Percentiles rank a stretch among this genome's conserved stretches.
Evolutionary conservation across 2,888 invertebrate species (phyloP).

Genomic region (Cyclophora albipunctata): DNA sequence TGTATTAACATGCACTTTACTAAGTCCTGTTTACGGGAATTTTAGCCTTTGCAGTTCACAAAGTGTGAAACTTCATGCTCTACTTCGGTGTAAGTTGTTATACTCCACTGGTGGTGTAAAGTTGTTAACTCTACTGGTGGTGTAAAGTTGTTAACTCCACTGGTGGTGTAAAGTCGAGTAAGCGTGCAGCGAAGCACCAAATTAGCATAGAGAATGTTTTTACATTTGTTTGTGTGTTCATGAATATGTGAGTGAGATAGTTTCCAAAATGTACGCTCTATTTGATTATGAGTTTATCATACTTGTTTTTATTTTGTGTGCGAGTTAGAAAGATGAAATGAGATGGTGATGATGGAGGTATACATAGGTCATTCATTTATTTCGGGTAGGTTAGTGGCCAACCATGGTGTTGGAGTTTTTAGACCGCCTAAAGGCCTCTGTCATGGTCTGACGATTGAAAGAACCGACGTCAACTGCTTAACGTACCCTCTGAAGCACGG

Average conservation of each 20-base stretch:
- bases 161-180: conserved; percentile 15
- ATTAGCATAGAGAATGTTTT: conserved; percentile 20
- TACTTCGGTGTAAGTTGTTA: background rate
- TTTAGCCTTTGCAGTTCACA: conserved; percentile 12
- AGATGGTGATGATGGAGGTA: too few relatives aligned
- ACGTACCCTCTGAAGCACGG: too few relatives aligned
- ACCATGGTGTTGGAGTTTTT: too few relatives aligned
- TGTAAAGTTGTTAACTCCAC: conserved; percentile 13
- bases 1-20: background rate
- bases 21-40: conserved; percentile 12
- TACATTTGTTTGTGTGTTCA: conserved; percentile 9
- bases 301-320: too few relatives aligned
- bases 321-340: too few relatives aligned
- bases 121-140: conserved; percentile 9
- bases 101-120: conserved; percentile 3
- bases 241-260: conserved; percentile 1
- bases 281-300: too few relatives aligned
- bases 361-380: too few relatives aligned
- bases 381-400: too few relatives aligned
- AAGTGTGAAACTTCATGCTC: conserved; percentile 17
- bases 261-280: too few relatives aligned
- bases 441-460: too few relatives aligned
- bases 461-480: too few relatives aligned
- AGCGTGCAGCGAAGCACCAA: conserved; percentile 3
- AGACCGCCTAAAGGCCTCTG: too few relatives aligned